Evolutionary conservation across 2,888 invertebrate genomes (phyloP).

Genomic region (Phrixothrix hirtus): DNA sequence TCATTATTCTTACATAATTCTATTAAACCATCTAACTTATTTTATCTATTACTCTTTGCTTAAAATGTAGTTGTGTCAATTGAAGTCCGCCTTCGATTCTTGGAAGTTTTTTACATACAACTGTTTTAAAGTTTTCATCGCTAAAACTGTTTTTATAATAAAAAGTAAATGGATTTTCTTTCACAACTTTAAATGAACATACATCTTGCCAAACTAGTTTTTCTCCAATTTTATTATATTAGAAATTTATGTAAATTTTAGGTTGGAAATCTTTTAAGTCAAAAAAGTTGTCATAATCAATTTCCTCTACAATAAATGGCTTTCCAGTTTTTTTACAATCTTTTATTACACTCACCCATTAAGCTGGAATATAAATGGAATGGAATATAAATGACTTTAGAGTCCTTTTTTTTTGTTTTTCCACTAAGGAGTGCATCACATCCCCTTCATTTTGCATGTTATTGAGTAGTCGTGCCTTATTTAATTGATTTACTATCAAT

Average conservation of each 20-base stretch:
- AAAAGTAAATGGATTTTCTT: neutral
- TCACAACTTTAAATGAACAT: neutral
- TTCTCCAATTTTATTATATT: neutral
- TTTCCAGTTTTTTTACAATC: conserved; percentile 5
- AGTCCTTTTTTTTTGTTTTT: conserved; percentile 24
- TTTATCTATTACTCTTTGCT: too few relatives aligned
- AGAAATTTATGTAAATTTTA: neutral
- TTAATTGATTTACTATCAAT: too few relatives aligned
- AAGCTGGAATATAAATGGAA: conserved; percentile 6
- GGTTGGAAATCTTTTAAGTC: neutral
- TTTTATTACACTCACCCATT: conserved; percentile 1
- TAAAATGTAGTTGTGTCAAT: too few relatives aligned
- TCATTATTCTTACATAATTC: too few relatives aligned
- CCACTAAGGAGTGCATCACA: conserved; percentile 32
- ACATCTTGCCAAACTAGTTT: neutral
- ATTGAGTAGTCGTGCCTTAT: too few relatives aligned
- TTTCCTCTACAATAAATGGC: neutral
- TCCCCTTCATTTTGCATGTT: conserved; percentile 38
- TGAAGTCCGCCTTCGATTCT: too few relatives aligned
- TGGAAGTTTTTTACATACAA: too few relatives aligned
- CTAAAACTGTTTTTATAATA: neutral
- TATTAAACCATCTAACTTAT: too few relatives aligned
- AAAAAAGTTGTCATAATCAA: neutral
- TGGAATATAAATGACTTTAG: conserved; percentile 8
- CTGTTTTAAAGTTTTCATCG: too few relatives aligned